Base-by-base conservation (phyloP, 2,113 vertebrate species). In the Dinomys branickii region DNA sequence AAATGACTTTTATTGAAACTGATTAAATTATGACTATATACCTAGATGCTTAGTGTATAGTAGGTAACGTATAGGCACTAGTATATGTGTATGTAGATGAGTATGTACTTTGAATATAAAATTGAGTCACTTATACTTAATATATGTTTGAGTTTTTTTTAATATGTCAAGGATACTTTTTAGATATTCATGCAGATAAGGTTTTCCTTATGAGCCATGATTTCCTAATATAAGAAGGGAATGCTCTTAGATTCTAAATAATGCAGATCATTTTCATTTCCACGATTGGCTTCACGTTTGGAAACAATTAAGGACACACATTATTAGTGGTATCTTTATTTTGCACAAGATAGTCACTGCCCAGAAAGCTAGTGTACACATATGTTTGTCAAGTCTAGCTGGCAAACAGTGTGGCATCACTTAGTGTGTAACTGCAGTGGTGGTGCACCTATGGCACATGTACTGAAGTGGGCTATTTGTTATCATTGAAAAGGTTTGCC, bases 191-290 rank as follows among this genome's bases (percentile, higher is more conserved):
- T 85, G 20, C 7, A 83, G 17, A n/a, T 84, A 71, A 87, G 44
- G 5, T 54, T 84, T 89, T 91, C 50, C 10, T 85, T 52, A 50
- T 33, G 54, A 71, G 90, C 33, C 7, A 12, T 77, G 52, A 71
- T 83, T 35, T 16, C 80, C 65, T 54, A 44, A n/a, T 56, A 30
- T 28, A 58, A 58, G 35, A 87, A 69, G n/a, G 13, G 47, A 7
- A 28, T 86, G 12, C 10, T 85, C 28, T 58, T 65, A 81, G 47
- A 61, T 63, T 83, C 58, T 33, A 56, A 30, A 11, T 69, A n/a
- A 58, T 38, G 80, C 50, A 90, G 16, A 17, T 81, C 30, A 35
- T 84, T 69, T 85, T 84, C n/a, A 44, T 85, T 80, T 75, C 35
- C 50, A 78, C 17, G 26, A 28, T 63, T 54, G 56, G 7, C 50